phyloP scores from a whole-genome alignment of 2,888 invertebrate genomes.

The Acanthosepion pharaonis region DNA sequence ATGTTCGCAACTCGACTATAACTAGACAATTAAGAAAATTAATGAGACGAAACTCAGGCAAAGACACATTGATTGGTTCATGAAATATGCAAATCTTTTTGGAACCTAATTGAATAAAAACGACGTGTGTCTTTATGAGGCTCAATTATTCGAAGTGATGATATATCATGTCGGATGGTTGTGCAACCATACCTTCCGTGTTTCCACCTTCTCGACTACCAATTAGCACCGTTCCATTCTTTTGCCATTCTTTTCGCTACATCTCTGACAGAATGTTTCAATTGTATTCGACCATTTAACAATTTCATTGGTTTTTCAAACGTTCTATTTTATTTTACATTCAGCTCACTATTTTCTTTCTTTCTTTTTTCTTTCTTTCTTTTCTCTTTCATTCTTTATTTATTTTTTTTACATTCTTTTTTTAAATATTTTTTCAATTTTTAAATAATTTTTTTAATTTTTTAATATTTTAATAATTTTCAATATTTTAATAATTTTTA shows the following conservation, averaged over 20 bases:
- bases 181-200: background rate
- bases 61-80: slow-evolving; percentile 20
- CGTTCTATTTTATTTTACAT: no score
- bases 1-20: background rate
- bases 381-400: no score
- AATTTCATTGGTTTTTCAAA: no score
- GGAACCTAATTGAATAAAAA: background rate
- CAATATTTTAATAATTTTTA: no score
- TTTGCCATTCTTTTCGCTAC: background rate
- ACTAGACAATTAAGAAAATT: background rate
- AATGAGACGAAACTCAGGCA: background rate
- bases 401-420: no score
- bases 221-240: background rate
- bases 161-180: background rate
- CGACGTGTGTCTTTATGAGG: background rate
- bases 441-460: no score
- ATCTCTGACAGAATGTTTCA: no score
- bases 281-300: no score
- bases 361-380: no score
- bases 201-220: background rate
- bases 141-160: background rate
- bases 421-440: no score
- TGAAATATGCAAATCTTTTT: background rate
- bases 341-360: no score
- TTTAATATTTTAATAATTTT: no score